These are phyloP conservation scores for Nesometra sesokonis DNA, from an alignment of 35 echinoderm and acorn worm genomes.

Conservation along the genomic window DNA sequence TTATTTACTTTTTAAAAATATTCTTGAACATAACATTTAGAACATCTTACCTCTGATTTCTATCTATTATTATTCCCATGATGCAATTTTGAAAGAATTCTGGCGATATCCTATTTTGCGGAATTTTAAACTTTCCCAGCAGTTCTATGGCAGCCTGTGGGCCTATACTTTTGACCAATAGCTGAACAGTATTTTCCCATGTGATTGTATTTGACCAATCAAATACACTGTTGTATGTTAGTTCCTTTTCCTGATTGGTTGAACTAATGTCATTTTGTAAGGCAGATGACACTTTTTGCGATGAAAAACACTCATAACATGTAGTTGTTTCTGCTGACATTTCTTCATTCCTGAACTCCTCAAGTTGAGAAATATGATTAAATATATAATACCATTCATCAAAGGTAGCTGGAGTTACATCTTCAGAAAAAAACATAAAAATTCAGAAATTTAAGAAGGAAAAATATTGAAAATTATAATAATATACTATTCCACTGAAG, in stretches of 20 bases:
- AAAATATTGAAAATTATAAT: too few species aligned
- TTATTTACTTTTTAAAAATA: too few species aligned
- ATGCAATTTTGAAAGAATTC: slow-evolving; percentile 49
- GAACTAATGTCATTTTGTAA: not conserved
- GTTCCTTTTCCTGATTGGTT: not conserved
- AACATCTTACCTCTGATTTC: slow-evolving; percentile 27
- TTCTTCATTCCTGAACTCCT: not conserved
- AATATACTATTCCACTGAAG: too few species aligned
- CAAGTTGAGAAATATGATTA: not conserved
- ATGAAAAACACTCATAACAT: not conserved
- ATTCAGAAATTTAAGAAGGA: too few species aligned
- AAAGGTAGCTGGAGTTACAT: not conserved
- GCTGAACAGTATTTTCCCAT: slow-evolving; percentile 40
- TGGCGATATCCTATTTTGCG: not conserved
- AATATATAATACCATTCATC: not conserved
- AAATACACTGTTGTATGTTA: not conserved
- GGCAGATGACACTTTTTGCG: not conserved
- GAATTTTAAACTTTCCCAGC: slow-evolving; percentile 12
- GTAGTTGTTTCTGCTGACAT: not conserved
- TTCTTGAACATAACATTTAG: too few species aligned
- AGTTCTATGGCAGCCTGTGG: slow-evolving; percentile 18
- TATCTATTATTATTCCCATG: slow-evolving; percentile 17
- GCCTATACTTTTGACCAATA: slow-evolving; percentile 43
- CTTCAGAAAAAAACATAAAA: not conserved
- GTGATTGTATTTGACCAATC: slow-evolving; percentile 51